These are phyloP conservation scores for Drosophila demipolita DNA, from an alignment of 2,888 invertebrate species.

Conservation along the genomic window DNA sequence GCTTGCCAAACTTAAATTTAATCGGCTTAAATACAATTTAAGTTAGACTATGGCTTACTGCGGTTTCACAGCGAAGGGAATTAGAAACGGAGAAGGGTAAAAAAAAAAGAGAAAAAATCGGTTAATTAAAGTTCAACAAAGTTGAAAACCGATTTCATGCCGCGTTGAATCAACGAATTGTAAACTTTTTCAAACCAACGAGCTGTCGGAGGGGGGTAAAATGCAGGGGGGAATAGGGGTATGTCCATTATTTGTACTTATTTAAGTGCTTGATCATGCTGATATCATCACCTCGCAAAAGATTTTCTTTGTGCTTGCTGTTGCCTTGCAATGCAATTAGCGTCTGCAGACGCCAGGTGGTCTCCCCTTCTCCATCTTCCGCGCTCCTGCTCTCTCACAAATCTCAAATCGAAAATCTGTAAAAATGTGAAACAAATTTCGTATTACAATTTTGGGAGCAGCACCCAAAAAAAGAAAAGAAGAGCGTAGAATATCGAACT, in stretches of 20 bases:
- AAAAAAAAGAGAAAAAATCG: constrained; percentile 56
- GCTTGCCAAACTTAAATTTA: constrained; percentile 65
- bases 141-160: constrained; percentile 78
- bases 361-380: constrained; percentile 39
- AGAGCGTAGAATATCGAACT: neutral
- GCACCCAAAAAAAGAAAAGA: constrained; percentile 26
- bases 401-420: constrained; percentile 62
- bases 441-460: constrained; percentile 68
- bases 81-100: constrained; percentile 4
- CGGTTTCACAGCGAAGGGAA: constrained; percentile 8
- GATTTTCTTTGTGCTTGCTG: constrained; percentile 58
- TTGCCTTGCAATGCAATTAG: constrained; percentile 72
- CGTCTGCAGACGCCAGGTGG: constrained; percentile 71
- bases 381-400: constrained; percentile 18
- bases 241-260: constrained; percentile 75
- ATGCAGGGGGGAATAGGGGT: neutral
- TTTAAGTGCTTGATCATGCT: constrained; percentile 81
- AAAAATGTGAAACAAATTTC: constrained; percentile 57
- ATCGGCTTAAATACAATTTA: constrained; percentile 77
- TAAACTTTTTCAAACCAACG: constrained; percentile 59
- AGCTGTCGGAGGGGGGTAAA: neutral
- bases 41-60: constrained; percentile 34
- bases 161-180: constrained; percentile 78
- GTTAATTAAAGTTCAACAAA: constrained; percentile 81
- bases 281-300: constrained; percentile 77